Percentiles rank a stretch among this genome's conserved stretches.
Evolutionary conservation across 2,888 invertebrate genomes (phyloP).

Genomic region (Ochlodes sylvanus): DNA sequence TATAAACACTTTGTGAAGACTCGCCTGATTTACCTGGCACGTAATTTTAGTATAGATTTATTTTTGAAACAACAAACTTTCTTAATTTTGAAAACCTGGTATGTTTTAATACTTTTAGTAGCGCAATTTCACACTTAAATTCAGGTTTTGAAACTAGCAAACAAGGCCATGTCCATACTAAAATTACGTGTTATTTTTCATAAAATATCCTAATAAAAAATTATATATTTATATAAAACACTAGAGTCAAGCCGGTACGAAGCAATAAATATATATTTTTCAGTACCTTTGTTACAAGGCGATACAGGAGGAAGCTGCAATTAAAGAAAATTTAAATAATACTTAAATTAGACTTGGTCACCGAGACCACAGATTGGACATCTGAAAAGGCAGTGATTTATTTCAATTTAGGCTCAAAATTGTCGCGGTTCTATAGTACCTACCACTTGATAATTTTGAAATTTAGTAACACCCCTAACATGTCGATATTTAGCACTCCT

Average conservation of each 20-base stretch:
- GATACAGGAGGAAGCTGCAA: slow-evolving; percentile 23
- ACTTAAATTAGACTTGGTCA: slow-evolving; percentile 15
- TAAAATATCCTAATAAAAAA: neutral
- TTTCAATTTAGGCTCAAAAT: neutral
- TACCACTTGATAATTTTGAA: neutral
- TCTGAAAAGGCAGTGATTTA: neutral
- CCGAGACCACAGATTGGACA: slow-evolving; percentile 10
- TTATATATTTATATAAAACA: slow-evolving; percentile 4
- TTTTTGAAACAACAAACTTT: neutral
- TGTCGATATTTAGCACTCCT: slow-evolving; percentile 1
- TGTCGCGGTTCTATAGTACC: neutral
- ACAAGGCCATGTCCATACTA: neutral
- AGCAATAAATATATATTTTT: neutral
- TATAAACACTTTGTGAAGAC: too few species aligned
- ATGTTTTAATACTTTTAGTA: neutral
- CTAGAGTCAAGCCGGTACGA: neutral
- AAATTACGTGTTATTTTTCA: neutral
- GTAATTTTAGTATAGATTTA: neutral
- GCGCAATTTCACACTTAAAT: too few species aligned
- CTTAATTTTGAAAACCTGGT: neutral
- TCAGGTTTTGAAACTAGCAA: too few species aligned
- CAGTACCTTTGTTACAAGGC: too few species aligned
- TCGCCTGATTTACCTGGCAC: neutral
- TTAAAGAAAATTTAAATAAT: slow-evolving; percentile 41
- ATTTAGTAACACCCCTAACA: too few species aligned